Base-by-base conservation (phyloP, 1,140 invertebrate species). In the Metopolophium dirhodum region DNA sequence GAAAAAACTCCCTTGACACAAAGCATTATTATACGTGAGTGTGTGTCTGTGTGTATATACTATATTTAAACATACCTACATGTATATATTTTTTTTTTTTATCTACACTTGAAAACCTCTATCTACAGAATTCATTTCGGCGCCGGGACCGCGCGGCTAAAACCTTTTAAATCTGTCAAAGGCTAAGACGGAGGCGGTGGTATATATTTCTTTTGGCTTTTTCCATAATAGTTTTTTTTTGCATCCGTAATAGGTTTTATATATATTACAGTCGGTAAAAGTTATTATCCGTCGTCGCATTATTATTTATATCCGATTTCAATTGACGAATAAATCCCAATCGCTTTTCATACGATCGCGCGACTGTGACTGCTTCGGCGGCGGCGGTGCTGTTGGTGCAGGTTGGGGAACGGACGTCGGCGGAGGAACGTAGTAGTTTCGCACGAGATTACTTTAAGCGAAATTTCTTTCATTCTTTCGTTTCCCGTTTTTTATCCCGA, bases 111-210 rank as follows among this genome's bases (percentile, higher is more conserved):
- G 54, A 45, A 90, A 90, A 90, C 54, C 54, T 47, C 89, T 90
- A 61, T 90, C 11, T 45, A 41, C 14, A 30, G 37, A 90, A 90
- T 68, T 90, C 89, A 45, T 61, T 90, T 90, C 54, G 37, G 54
- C 54, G 23, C 26, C 54, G 57, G 37, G 57, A 90, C 23, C 51
- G 41, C 35, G 57, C 14, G 14, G 61, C 37, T 54, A 83, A 91
- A 92, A 92, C 90, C 90, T 92, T 92, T 92, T 92, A 92, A 92
- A 92, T 92, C 90, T 83, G 61, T 92, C 90, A 92, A 92, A 92
- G 47, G 26, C 61, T 77, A 49, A 68, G 57, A 41, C 90, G 45
- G 7, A n/a, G 26, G 41, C 61, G 7, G 26, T 37, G 26, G 51
- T 89, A 57, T 86, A 86, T 89, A 92, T 92, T 92, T 92, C 77